These are phyloP conservation scores for Pinctada fucata DNA, from an alignment of 2,888 invertebrate species.

Conservation along the genomic window DNA sequence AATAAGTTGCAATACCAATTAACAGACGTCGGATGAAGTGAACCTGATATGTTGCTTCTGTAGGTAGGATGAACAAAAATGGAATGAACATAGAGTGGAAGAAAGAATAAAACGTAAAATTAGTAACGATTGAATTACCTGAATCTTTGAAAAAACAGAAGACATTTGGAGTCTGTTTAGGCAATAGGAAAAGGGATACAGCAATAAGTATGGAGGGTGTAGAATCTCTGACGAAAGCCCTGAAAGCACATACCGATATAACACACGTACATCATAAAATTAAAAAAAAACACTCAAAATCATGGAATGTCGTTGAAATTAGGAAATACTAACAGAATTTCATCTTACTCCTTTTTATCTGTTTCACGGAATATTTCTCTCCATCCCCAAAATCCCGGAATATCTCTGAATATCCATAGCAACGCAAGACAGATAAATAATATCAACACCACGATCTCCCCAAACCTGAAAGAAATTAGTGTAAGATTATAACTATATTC, in stretches of 20 bases:
- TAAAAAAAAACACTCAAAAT: too few species aligned
- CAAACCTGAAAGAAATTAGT: constrained; percentile 62
- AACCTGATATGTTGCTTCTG: too few species aligned
- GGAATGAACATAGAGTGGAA: too few species aligned
- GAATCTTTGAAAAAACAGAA: constrained; percentile 33
- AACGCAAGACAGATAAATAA: constrained; percentile 86
- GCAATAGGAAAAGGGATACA: constrained; percentile 32
- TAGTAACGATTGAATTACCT: constrained; percentile 7
- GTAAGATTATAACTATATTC: too few species aligned
- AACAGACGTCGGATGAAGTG: too few species aligned
- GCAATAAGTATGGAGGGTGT: constrained; percentile 37
- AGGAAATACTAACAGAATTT: too few species aligned
- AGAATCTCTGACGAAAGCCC: constrained; percentile 40
- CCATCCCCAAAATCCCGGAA: constrained; percentile 93
- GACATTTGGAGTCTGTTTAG: constrained; percentile 28
- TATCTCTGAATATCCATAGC: constrained; percentile 92
- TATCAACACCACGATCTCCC: constrained; percentile 52
- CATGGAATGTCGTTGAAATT: too few species aligned
- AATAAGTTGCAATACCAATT: too few species aligned
- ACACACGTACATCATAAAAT: too few species aligned
- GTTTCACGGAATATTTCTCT: constrained; percentile 76
- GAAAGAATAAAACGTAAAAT: too few species aligned
- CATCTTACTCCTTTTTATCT: not conserved
- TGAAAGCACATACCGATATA: constrained; percentile 33
- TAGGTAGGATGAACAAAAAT: too few species aligned